Evolutionary conservation across 2,113 vertebrate species (phyloP), one percentile per base, ranked within the genome.

Genomic region (Oceanodroma tethys): DNA sequence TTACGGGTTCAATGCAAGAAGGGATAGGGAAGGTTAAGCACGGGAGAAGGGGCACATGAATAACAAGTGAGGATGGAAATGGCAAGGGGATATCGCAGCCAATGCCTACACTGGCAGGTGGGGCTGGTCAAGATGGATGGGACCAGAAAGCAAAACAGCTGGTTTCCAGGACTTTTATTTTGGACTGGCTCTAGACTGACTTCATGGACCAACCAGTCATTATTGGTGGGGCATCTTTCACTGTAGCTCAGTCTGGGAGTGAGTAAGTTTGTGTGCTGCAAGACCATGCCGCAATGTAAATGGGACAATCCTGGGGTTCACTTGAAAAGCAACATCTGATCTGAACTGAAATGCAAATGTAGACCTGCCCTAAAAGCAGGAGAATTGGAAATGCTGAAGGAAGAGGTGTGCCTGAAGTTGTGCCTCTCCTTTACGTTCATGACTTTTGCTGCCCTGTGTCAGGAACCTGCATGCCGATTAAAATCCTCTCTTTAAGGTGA

Each of bases 41-140:
- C 0, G 0, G 19, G 26, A 32, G 17, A 58, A 67, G 12, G 9
- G 22, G 8, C 59, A 25, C 3, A 0, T 36, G n/a, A 50, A 30
- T 73, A 56, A 21, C 10, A 32, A 63, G 18, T 11, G 25, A 45
- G 36, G 16, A 22, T 50, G 32, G 21, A 88, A 88, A 68, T 27
- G 8, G 11, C 27, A 32, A 27, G 38, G 40, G 6, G 7, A 16
- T 52, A 8, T 27, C 60, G 86, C 66, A 80, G 26, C 9, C 30
- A 17, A 12, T 30, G 10, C 16, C 15, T 52, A 23, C 10, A 3
- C 6, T 27, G 25, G 8, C 10, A 84, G 13, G 13, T 26, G 43
- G 23, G 21, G 15, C 22, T 68, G 43, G 7, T n/a, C 40, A 65
- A 47, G n/a, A 36, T 6, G 2, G 4, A 26, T 45, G 29, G 30